Base-by-base conservation (phyloP, 2,888 invertebrate genomes). In the Gerris lacustris region DNA sequence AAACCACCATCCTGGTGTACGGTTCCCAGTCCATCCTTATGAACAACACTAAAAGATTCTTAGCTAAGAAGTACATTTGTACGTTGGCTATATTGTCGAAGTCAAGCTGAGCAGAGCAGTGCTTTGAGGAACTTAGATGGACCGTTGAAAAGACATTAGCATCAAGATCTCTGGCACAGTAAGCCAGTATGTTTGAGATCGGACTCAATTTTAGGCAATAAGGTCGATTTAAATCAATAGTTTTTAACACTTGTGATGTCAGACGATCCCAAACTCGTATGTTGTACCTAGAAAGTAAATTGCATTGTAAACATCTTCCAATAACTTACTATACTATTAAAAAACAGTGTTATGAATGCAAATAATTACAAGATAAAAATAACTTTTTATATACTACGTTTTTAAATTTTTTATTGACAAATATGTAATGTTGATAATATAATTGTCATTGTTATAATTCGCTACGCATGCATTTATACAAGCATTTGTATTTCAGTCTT, bases 11-110 rank as follows among this genome's bases (percentile, higher is more conserved):
- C 18, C 31, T 64, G 2, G 64, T 18, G 64, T 64, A 64, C 9
- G 64, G 64, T 64, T 64, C 64, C 64, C 64, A 64, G 18, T 64
- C 64, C 64, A 64, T 64, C 17, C 64, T 64, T 31, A 64, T 9
- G 17, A 64, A 64, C 9, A 64, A n/a, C 31, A 31, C 64, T 9
- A 64, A 4, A 2, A 64, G 11, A 64, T 64, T 18, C 17, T 64
- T 64, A 5, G 18, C 18, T n/a, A 64, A 18, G 18, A 64, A 64
- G 31, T 64, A 18, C 15, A 64, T 64, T 31, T 64, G 64, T 64
- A 18, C 64, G 64, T 64, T 64, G 18, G 64, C 64, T 18, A 64
- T 64, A 4, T n/a, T 64, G 11, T 64, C 64, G 7, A 64, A 64
- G 18, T 64, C 64, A 31, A 64, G 64, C 9, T 18, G 7, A 17